Conservation (phyloP, 1,140 invertebrate genomes). For the Melitaea cinxia region DNA sequence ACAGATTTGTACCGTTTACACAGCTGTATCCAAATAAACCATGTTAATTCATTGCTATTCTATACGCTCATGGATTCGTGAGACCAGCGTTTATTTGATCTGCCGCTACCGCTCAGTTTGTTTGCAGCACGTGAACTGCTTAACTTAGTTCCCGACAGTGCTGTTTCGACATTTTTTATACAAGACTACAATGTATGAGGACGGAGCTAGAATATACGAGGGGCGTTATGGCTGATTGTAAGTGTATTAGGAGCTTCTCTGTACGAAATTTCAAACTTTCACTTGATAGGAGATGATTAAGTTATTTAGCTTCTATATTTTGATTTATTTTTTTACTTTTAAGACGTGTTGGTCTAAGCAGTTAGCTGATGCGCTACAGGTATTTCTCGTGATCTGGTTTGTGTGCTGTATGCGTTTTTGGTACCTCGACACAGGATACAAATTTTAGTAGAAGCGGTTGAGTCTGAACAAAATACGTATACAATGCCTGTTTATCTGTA, state of each 20-base stretch:
- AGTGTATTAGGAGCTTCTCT: conserved; percentile 5
- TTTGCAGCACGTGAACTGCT: conserved; percentile 35
- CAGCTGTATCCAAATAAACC: conserved; percentile 17
- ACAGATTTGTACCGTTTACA: conserved; percentile 5
- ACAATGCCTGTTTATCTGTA: too few species aligned
- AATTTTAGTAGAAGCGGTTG: too few species aligned
- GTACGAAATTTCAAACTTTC: not conserved
- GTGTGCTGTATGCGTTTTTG: too few species aligned
- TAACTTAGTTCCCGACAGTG: conserved; percentile 29
- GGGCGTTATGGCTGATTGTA: not conserved
- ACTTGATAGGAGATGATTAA: not conserved
- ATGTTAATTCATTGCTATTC: conserved; percentile 41
- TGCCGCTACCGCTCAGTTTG: conserved; percentile 33
- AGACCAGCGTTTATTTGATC: conserved; percentile 43
- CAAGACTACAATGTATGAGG: not conserved
- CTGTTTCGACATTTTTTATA: conserved; percentile 20
- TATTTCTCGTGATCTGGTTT: too few species aligned
- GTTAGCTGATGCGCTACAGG: too few species aligned
- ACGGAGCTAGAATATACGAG: conserved; percentile 5
- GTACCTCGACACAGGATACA: too few species aligned
- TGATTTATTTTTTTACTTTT: not conserved
- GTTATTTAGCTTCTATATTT: not conserved
- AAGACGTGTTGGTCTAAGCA: not conserved
- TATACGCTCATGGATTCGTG: conserved; percentile 23
- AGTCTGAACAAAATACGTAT: too few species aligned